These are phyloP conservation scores for Priapulus caudatus DNA, from an alignment of 2,888 invertebrate genomes.

Conservation along the genomic window DNA sequence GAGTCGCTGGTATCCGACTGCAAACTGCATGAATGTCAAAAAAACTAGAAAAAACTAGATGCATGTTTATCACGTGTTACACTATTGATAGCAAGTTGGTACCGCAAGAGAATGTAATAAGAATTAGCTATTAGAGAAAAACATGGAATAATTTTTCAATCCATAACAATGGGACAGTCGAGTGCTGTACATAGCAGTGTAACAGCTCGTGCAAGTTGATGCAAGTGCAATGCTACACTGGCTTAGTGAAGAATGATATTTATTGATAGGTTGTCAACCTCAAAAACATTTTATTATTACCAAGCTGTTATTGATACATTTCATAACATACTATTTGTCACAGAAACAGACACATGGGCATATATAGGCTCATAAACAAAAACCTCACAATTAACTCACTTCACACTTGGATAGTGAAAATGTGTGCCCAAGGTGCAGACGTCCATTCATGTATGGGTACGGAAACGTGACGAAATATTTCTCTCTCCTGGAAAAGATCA, in stretches of 20 bases:
- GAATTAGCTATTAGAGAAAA: neutral
- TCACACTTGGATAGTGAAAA: slow-evolving; percentile 96
- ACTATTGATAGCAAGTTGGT: neutral
- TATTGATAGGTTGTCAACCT: too few species aligned
- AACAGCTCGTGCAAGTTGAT: too few species aligned
- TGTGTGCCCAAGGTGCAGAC: slow-evolving; percentile 90
- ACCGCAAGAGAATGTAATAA: slow-evolving; percentile 9
- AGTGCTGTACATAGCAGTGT: too few species aligned
- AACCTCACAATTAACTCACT: too few species aligned
- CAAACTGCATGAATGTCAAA: slow-evolving; percentile 74
- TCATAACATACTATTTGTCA: too few species aligned
- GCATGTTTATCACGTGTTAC: neutral
- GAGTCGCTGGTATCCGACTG: slow-evolving; percentile 76
- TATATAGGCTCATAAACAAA: too few species aligned
- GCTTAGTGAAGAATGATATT: too few species aligned
- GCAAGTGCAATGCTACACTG: too few species aligned
- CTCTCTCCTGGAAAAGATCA: slow-evolving; percentile 44
- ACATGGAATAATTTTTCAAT: neutral
- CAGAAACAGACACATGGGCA: too few species aligned
- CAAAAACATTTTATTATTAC: too few species aligned
- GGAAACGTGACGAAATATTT: slow-evolving; percentile 93
- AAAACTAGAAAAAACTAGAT: slow-evolving; percentile 15
- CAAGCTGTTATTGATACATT: too few species aligned
- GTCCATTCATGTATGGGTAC: slow-evolving; percentile 98
- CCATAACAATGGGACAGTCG: too few species aligned